Evolutionary conservation across 35 echinoderm and acorn worm genomes (phyloP), one percentile per base, ranked within the genome.

Genomic region (Ophiothrix spiculata): DNA sequence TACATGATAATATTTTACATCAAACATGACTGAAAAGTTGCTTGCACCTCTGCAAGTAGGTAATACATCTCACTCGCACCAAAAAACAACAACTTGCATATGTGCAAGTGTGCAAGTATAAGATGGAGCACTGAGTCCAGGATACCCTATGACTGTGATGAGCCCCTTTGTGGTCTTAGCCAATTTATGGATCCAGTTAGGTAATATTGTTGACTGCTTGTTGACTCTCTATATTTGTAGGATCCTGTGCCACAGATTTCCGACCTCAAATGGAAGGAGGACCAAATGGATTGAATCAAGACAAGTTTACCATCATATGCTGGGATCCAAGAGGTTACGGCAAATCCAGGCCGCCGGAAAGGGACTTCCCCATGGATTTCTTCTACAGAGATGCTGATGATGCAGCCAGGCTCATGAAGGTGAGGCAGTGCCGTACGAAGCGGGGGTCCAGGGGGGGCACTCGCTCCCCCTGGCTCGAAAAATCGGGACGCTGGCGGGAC

Each of bases 321-420:
- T 90, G 85, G 56, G 95, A 97, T 74, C 95, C 95, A 0, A 87
- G 95, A 75, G 95, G 95, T 13, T 93, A 91, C 42, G 95, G 95
- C n/a, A 97, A 93, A 40, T 93, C 91, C 32, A 87, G 91, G 78
- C 95, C 95, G 56, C 95, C 95, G 2, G 88, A 91, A 0, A 87
- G 95, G 75, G 91, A 93, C 49, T 97, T 90, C 35, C 95, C 95
- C 37, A 1, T 88, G 19, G 88, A 97, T 39, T 97, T 97, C 73
- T 97, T 85, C 81, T 31, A 91, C 12, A 80, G 95, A 41, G 95
- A 97, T 93, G 91, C 91, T 19, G 76, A 93, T 56, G 90, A 97
- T 93, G 95, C 91, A 17, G 85, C 74, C 4, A 76, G 80, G 36
- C 85, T 97, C 37, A 97, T 97, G 95, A 33, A 78, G 35, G 95